Conservation (phyloP, 2,888 invertebrate genomes). For the Cistogaster globosa region DNA sequence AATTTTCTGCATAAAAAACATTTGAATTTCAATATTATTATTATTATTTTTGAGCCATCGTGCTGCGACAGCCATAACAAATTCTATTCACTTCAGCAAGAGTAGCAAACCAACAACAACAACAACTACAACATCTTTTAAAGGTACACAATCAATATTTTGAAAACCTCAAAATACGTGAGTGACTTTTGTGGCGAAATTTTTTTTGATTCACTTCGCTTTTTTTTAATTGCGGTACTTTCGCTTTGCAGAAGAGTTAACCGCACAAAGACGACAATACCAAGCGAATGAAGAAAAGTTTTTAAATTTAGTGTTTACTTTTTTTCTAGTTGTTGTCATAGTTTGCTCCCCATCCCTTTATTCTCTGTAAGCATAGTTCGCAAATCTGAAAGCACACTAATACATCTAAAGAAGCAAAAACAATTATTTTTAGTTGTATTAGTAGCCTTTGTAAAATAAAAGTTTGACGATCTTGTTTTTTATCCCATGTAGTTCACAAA, state of each 20-base stretch:
- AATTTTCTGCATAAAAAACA: too few relatives aligned
- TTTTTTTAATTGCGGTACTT: constrained; percentile 12
- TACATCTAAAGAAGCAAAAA: not conserved
- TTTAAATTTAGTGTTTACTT: constrained; percentile 8
- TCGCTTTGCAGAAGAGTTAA: constrained; percentile 7
- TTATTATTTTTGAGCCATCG: too few relatives aligned
- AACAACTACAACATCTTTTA: constrained; percentile 34
- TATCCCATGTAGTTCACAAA: too few relatives aligned
- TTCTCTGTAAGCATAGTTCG: constrained; percentile 17
- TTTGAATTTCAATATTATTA: too few relatives aligned
- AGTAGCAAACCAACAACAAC: constrained; percentile 1
- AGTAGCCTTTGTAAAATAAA: too few relatives aligned
- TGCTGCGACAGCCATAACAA: constrained; percentile 10
- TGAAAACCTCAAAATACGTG: constrained; percentile 60
- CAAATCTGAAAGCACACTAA: constrained; percentile 13
- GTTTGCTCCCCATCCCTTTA: not conserved
- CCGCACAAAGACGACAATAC: constrained; percentile 4
- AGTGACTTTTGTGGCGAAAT: constrained; percentile 58
- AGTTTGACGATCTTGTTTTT: too few relatives aligned
- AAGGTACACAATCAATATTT: constrained; percentile 66
- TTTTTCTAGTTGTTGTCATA: constrained; percentile 17
- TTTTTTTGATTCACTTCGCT: constrained; percentile 25
- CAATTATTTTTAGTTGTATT: too few relatives aligned
- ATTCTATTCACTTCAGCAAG: not conserved
- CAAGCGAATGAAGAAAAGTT: constrained; percentile 1